phyloP scores from a whole-genome alignment of 2,797 vertebrate genomes.

The Adrianichthys oophorus region DNA sequence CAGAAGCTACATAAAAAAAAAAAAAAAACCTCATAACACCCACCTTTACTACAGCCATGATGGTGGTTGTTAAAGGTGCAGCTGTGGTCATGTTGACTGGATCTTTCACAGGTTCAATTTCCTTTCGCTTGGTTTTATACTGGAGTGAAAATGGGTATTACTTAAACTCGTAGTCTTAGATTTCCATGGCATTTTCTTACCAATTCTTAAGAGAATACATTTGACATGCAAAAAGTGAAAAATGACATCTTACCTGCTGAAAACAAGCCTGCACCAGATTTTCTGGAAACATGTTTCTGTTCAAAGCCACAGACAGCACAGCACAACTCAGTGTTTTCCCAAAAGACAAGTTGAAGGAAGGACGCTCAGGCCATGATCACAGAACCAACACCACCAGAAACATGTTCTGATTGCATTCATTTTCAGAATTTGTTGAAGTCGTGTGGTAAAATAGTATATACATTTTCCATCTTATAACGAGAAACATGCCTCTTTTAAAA shows the following conservation, averaged over 20 bases:
- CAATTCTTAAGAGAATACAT: accelerated
- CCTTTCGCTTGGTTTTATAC: conserved; percentile 94
- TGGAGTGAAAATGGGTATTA: conserved; percentile 51
- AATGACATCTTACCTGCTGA: conserved; percentile 85
- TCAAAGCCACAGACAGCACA: conserved; percentile 38
- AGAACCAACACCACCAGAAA: too few species aligned
- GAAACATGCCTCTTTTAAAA: too few species aligned
- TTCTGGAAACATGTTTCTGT: conserved; percentile 99
- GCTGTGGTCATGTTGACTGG: conserved; percentile 60
- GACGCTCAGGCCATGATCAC: too few species aligned
- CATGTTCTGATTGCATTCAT: too few species aligned
- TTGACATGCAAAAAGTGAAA: neutral
- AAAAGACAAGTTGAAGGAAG: too few species aligned
- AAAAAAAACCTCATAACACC: conserved; percentile 3
- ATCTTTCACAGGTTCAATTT: conserved; percentile 63
- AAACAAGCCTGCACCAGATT: conserved; percentile 98
- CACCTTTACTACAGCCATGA: conserved; percentile 78
- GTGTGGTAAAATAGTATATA: too few species aligned
- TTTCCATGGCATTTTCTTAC: neutral
- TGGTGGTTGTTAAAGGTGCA: conserved; percentile 61
- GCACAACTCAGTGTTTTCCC: too few species aligned
- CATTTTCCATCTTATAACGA: too few species aligned
- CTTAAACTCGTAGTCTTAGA: conserved; percentile 17
- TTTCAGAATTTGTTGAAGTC: too few species aligned
- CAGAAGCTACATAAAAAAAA: too few species aligned